Evolutionary conservation across 2,797 vertebrate genomes (phyloP).

Genomic region (Ispidina picta): DNA sequence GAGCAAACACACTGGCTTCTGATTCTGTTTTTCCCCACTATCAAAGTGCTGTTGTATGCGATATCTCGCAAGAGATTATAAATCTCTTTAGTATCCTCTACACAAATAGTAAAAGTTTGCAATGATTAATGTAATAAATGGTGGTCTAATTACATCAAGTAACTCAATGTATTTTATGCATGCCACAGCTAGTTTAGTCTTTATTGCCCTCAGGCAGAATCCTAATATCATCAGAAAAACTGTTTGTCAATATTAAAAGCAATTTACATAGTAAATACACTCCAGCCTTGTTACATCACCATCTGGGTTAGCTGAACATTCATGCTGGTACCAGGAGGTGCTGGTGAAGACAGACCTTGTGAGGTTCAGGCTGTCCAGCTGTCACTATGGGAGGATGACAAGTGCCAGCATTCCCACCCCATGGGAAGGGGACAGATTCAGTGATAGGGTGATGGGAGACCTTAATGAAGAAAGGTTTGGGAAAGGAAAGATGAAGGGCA

Average conservation of each 20-base stretch:
- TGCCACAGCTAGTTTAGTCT: constrained; percentile 50
- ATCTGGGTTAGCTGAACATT: constrained; percentile 30
- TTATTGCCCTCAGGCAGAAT: constrained; percentile 63
- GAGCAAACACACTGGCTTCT: not conserved
- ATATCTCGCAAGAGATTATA: not conserved
- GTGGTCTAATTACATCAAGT: constrained; percentile 41
- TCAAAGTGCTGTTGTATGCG: not conserved
- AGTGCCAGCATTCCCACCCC: not conserved
- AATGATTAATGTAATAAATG: constrained; percentile 42
- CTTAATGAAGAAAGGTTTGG: not conserved
- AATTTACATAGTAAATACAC: constrained; percentile 60
- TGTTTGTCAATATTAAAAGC: constrained; percentile 69
- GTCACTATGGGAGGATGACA: not conserved
- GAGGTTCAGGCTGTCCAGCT: not conserved
- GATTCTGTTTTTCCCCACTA: not conserved
- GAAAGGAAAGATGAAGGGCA: not conserved
- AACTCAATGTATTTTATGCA: constrained; percentile 8
- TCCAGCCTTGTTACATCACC: constrained; percentile 27
- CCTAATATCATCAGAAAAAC: constrained; percentile 57
- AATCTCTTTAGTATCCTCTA: not conserved
- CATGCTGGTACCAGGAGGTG: not conserved
- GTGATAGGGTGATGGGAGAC: not conserved
- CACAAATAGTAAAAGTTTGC: constrained; percentile 19
- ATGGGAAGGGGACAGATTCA: not conserved
- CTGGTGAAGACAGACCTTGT: not conserved